phyloP scores from a whole-genome alignment of 92 coral and sea anemone genomes.

The Palythoa grandiflora region DNA sequence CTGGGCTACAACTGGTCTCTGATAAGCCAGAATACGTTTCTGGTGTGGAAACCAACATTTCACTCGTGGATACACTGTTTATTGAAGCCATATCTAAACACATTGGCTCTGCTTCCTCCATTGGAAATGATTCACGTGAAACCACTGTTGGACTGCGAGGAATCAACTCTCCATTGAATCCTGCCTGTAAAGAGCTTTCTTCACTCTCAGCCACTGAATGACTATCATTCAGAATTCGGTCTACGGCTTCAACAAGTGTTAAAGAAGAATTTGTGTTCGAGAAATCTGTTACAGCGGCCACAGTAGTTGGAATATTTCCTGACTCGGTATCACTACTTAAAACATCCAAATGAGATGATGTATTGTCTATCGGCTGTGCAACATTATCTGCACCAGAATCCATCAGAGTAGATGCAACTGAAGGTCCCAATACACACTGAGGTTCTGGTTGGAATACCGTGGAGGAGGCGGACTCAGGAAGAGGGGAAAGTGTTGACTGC shows the following conservation, averaged over 20 bases:
- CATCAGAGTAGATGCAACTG: slow-evolving; percentile 42
- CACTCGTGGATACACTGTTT: slow-evolving; percentile 61
- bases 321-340: background rate
- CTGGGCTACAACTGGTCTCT: slow-evolving; percentile 17
- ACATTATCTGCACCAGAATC: slow-evolving; percentile 28
- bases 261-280: slow-evolving; percentile 7
- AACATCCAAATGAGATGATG: background rate
- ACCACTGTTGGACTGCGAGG: slow-evolving; percentile 11
- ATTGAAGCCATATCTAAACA: slow-evolving; percentile 70
- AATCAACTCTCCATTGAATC: background rate
- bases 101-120: slow-evolving; percentile 84
- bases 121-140: slow-evolving; percentile 74
- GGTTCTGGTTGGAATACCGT: slow-evolving; percentile 29
- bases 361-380: background rate
- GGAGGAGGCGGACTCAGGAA: slow-evolving; percentile 30
- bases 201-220: slow-evolving; percentile 24
- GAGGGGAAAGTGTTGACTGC: slow-evolving; percentile 35
- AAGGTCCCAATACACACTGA: slow-evolving; percentile 29
- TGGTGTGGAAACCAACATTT: slow-evolving; percentile 64
- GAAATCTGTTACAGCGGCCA: background rate
- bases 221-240: slow-evolving; percentile 53
- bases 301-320: background rate
- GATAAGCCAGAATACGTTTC: background rate
- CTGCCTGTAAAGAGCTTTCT: slow-evolving; percentile 8
- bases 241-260: slow-evolving; percentile 70